Conservation (phyloP, 1,140 invertebrate species). For the Lepidurus packardi region DNA sequence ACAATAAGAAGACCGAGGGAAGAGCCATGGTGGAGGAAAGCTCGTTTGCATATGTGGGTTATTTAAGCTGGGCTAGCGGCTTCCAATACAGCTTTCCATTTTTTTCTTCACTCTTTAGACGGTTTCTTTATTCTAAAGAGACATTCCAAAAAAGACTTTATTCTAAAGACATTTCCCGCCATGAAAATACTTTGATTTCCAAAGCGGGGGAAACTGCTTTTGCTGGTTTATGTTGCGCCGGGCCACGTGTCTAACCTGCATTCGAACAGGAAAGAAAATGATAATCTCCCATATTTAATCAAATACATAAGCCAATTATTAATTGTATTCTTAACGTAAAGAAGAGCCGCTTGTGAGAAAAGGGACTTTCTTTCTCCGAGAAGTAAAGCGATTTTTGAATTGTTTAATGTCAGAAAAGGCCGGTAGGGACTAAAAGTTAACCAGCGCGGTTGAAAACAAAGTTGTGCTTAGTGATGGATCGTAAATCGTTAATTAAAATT, state of each 20-base stretch:
- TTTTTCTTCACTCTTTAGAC: not conserved
- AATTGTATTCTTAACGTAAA: too few species aligned
- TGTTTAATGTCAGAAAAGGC: not conserved
- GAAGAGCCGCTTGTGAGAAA: not conserved
- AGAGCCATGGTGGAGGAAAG: not conserved
- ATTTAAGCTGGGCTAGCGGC: not conserved
- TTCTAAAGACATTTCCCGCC: too few species aligned
- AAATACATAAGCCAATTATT: too few species aligned
- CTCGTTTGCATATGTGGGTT: not conserved
- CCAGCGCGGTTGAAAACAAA: constrained; percentile 17
- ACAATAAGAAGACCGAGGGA: not conserved
- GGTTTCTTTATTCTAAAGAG: not conserved
- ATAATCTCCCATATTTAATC: too few species aligned
- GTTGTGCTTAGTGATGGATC: not conserved
- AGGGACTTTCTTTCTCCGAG: not conserved
- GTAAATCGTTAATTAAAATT: not conserved
- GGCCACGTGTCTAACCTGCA: too few species aligned
- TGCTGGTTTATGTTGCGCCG: too few species aligned
- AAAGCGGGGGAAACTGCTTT: too few species aligned
- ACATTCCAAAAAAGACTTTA: too few species aligned
- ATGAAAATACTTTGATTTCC: too few species aligned
- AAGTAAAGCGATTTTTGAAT: not conserved
- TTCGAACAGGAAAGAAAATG: too few species aligned
- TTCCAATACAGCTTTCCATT: constrained; percentile 1
- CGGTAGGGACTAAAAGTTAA: not conserved